Evolutionary conservation across 2,113 vertebrate genomes (phyloP).

Genomic region (Chaetodon trifascialis): DNA sequence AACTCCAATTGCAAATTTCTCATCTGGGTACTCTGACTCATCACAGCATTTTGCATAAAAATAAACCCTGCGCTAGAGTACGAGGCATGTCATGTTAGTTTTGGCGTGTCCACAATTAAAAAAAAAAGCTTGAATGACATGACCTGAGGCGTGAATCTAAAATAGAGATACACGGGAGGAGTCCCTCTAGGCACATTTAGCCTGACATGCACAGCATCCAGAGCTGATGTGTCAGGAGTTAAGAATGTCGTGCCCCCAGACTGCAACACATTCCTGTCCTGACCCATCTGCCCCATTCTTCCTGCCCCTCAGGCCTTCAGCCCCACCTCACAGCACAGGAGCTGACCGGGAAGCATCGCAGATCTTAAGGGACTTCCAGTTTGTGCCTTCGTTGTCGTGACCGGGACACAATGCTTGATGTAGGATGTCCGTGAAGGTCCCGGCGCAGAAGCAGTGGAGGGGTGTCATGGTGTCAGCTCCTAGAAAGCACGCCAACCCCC

Average conservation of each 20-base stretch:
- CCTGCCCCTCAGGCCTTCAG: background rate
- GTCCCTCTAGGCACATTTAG: background rate
- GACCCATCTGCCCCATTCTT: background rate
- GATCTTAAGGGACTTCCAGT: slow-evolving; percentile 70
- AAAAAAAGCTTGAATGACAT: background rate
- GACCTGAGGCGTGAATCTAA: background rate
- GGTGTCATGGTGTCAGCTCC: slow-evolving; percentile 83
- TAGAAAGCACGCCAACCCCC: slow-evolving; percentile 85
- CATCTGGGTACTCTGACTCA: background rate
- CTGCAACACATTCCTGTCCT: background rate
- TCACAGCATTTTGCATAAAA: background rate
- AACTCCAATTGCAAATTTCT: background rate
- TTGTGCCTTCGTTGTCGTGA: slow-evolving; percentile 77
- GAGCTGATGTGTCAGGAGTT: background rate
- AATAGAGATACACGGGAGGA: background rate
- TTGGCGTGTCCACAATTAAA: background rate
- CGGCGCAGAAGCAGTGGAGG: slow-evolving; percentile 83
- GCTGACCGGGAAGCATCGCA: slow-evolving; percentile 61
- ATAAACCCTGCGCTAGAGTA: background rate
- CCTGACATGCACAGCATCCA: background rate
- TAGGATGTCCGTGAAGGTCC: slow-evolving; percentile 67
- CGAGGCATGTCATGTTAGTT: background rate
- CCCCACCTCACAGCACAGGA: slow-evolving; percentile 53
- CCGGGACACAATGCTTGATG: slow-evolving; percentile 74
- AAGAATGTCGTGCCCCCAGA: slow-evolving; percentile 12